phyloP scores from a whole-genome alignment of 2,888 invertebrate species.

The Agonopterix heracliana region DNA sequence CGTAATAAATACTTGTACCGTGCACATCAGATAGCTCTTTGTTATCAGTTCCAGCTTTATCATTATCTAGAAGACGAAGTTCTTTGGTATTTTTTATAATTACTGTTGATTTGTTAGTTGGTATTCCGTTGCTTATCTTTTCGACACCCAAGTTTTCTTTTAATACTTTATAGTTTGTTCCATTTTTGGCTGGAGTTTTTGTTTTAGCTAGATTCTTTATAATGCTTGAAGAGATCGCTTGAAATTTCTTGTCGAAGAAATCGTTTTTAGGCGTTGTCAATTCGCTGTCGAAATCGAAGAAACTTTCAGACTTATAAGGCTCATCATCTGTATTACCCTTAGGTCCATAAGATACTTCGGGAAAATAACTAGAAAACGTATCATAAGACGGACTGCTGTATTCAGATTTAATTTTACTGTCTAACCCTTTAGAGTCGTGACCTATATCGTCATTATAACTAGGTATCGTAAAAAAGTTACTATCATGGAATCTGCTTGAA shows the following conservation, averaged over 20 bases:
- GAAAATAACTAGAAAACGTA: slow-evolving; percentile 50
- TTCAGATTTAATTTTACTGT: slow-evolving; percentile 46
- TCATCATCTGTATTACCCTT: slow-evolving; percentile 39
- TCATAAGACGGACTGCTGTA: slow-evolving; percentile 44
- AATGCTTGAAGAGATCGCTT: slow-evolving; percentile 71
- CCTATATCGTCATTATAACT: slow-evolving; percentile 51
- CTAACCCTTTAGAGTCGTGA: slow-evolving; percentile 36
- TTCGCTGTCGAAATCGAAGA: slow-evolving; percentile 55
- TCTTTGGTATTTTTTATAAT: slow-evolving; percentile 75
- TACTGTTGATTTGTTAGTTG: slow-evolving; percentile 65
- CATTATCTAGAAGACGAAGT: slow-evolving; percentile 61
- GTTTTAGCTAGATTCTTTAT: slow-evolving; percentile 64
- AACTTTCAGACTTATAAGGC: slow-evolving; percentile 50
- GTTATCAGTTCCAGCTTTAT: slow-evolving; percentile 51
- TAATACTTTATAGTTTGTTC: slow-evolving; percentile 43
- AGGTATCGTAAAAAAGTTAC: slow-evolving; percentile 69
- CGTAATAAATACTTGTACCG: slow-evolving; percentile 71
- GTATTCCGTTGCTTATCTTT: slow-evolving; percentile 54
- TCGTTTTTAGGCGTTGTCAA: slow-evolving; percentile 74
- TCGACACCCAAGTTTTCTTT: slow-evolving; percentile 58
- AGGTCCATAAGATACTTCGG: slow-evolving; percentile 39
- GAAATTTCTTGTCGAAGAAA: slow-evolving; percentile 71
- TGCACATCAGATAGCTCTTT: slow-evolving; percentile 65
- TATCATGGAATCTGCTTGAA: slow-evolving; percentile 69
- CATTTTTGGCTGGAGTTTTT: slow-evolving; percentile 40